Base-by-base conservation (phyloP, 2,797 vertebrate species). In the Coregonus sp. region DNA sequence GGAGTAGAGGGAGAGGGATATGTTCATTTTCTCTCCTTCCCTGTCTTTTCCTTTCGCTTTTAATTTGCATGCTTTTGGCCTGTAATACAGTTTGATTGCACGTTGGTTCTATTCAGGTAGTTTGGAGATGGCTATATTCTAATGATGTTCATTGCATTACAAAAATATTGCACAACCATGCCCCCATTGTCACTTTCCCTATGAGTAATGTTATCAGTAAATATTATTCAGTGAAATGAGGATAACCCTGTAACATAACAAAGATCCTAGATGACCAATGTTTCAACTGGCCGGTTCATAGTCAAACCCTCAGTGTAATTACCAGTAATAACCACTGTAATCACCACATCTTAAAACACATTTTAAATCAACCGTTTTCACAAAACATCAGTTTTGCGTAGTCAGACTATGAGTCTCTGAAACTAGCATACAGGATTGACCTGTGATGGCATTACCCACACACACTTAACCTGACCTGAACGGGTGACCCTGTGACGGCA, bases 381-480 rank as follows among this genome's bases (percentile, higher is more conserved):
- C 25, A 25, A 25, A 25, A 25, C 25, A 25, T 25, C 25, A 25
- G 25, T 25, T 25, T 25, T 25, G 25, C 25, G 25, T 25, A 25
- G 25, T 25, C 25, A 25, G 25, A 25, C 25, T 25, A 25, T 25
- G 50, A 51, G 7, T 51, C 50, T 51, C 12, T 15, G 16, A 18
- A 56, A n/a, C 54, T 56, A 56, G 54, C 15, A 56, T 18, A n/a
- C 12, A 15, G 54, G 54, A 25, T 29, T 82, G 93, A 93, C 90
- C 90, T 88, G 90, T 87, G 92, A 93, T 79, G 80, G 73, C 71
- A 33, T 33, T 33, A 16, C 16, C 52, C 15, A 56, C 54, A 56
- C 16, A 18, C 33, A 59, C 56, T 76, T 71, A 83, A 75, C 54
- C 76, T 78, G 79, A 85, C 74, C 79, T 72, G 5, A 83, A 56